Percentiles rank a stretch among this genome's conserved stretches.
phyloP scores from a whole-genome alignment of 2,113 vertebrate genomes.

The Vimba vimba region DNA sequence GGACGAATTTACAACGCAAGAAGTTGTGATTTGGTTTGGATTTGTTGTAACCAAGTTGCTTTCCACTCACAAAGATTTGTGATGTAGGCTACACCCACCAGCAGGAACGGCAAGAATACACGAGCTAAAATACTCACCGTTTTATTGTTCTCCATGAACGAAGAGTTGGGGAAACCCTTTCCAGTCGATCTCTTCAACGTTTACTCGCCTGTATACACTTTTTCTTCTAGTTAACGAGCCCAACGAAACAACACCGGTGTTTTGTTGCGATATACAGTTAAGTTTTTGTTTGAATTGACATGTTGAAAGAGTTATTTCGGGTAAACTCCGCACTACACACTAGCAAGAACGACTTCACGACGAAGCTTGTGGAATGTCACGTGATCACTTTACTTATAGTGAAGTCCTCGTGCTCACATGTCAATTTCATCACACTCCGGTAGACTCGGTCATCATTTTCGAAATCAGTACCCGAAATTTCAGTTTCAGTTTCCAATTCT shows the following conservation, averaged over 20 bases:
- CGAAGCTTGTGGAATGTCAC: constrained; percentile 52
- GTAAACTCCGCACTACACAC: neutral
- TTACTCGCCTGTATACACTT: neutral
- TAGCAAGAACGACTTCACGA: constrained; percentile 1
- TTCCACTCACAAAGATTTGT: neutral
- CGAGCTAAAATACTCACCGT: neutral
- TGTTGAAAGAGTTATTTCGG: neutral
- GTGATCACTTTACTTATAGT: constrained; percentile 54
- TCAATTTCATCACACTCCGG: constrained; percentile 53
- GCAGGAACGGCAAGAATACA: neutral
- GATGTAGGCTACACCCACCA: neutral
- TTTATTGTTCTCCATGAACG: neutral
- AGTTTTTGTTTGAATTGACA: neutral
- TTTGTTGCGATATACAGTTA: neutral
- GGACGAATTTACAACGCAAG: constrained; percentile 5
- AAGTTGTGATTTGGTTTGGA: constrained; percentile 19
- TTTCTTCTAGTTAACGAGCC: neutral
- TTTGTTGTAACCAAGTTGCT: constrained; percentile 1
- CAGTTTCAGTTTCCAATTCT: neutral
- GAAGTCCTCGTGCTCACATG: constrained; percentile 48
- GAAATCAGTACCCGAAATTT: constrained; percentile 16
- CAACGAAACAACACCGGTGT: neutral
- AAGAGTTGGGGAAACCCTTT: neutral
- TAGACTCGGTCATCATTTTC: constrained; percentile 23
- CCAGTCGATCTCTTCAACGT: neutral